These are phyloP conservation scores for Xiphophorus birchmanni DNA, from an alignment of 2,797 vertebrate genomes.

Conservation along the genomic window DNA sequence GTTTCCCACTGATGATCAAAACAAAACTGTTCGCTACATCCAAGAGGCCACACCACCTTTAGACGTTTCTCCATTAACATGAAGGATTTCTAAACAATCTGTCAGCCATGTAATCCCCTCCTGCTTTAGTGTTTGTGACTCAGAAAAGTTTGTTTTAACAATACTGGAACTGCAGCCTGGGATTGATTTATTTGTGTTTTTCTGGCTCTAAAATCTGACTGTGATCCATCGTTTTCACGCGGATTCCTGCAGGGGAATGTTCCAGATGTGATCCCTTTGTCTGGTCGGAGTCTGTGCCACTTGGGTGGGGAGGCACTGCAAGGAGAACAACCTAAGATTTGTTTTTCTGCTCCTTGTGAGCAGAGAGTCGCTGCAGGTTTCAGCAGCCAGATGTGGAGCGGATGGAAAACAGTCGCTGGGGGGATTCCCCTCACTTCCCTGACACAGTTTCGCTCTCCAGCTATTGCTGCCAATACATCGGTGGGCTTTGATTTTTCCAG, in stretches of 20 bases:
- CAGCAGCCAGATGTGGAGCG: constrained; percentile 62
- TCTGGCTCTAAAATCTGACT: background rate
- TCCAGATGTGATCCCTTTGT: constrained; percentile 46
- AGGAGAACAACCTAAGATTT: constrained; percentile 50
- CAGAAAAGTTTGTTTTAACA: background rate
- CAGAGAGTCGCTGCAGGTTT: constrained; percentile 66
- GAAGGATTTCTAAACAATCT: background rate
- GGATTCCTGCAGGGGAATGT: constrained; percentile 35
- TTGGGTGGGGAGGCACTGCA: constrained; percentile 58
- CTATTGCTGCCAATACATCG: constrained; percentile 66
- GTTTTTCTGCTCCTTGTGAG: constrained; percentile 51
- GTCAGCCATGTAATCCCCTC: background rate
- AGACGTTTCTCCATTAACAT: background rate
- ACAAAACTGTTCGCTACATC: background rate
- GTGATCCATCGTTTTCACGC: constrained; percentile 13
- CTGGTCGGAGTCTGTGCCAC: constrained; percentile 47
- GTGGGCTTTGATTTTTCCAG: constrained; percentile 70
- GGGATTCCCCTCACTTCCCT: constrained; percentile 64
- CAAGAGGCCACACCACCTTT: background rate
- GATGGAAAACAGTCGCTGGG: constrained; percentile 59
- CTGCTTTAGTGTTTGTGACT: background rate
- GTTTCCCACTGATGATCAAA: background rate
- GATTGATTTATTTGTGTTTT: background rate
- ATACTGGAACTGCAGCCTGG: background rate
- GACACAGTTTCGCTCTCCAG: constrained; percentile 72